phyloP scores from a whole-genome alignment of 2,113 vertebrate species.

The Capreolus pygargus region DNA sequence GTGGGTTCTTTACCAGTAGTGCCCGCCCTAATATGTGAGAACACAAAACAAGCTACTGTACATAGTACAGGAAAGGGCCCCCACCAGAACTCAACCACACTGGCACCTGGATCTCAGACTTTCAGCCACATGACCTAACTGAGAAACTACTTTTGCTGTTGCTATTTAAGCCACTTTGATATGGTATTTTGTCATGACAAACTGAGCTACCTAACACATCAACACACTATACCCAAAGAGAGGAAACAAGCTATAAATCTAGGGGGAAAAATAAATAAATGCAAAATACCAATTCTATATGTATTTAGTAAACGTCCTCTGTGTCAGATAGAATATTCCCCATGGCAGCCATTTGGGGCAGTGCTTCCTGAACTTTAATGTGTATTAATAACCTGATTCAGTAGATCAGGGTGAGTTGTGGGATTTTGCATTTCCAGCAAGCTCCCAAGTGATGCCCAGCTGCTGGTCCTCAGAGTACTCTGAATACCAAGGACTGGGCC shows the following conservation, averaged over 20 bases:
- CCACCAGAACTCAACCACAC: background rate
- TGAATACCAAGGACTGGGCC: background rate
- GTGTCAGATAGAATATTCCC: background rate
- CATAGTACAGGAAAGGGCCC: background rate
- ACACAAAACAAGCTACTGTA: background rate
- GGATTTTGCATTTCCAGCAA: background rate
- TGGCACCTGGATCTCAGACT: background rate
- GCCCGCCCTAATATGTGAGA: background rate
- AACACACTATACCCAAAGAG: background rate
- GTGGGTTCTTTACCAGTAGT: background rate
- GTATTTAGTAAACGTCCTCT: background rate
- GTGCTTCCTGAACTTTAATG: background rate
- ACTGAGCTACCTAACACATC: background rate
- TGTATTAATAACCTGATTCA: background rate
- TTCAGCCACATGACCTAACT: background rate
- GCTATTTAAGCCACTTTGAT: background rate
- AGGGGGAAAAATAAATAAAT: background rate
- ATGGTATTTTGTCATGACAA: background rate
- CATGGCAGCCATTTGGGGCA: background rate
- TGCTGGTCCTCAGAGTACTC: background rate
- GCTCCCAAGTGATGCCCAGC: background rate
- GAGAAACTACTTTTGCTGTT: background rate
- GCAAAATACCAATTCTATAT: background rate
- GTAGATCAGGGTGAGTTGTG: rapidly evolving
- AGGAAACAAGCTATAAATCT: background rate